phyloP scores from a whole-genome alignment of 1,140 invertebrate species.

The Galendromus occidentalis region DNA sequence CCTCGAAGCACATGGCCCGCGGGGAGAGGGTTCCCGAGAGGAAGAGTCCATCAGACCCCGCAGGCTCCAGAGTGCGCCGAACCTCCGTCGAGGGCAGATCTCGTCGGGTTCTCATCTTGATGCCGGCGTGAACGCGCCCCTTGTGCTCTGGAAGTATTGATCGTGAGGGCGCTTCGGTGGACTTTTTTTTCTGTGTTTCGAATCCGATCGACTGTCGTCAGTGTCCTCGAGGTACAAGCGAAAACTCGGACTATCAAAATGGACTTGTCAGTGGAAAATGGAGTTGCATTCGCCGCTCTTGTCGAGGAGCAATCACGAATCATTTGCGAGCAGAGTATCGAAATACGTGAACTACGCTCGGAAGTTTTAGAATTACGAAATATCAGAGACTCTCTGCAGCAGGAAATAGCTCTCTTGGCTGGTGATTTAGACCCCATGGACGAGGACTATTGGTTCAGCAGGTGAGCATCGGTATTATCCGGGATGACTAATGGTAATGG shows the following conservation, averaged over 20 bases:
- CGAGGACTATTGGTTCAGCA: constrained; percentile 6
- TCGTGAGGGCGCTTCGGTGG: neutral
- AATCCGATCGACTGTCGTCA: neutral
- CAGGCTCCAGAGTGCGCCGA: neutral
- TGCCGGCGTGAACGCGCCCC: neutral
- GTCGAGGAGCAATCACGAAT: constrained; percentile 5
- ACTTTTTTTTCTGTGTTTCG: neutral
- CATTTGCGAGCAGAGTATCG: constrained; percentile 8
- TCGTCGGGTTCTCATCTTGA: neutral
- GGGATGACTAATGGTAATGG: no score
- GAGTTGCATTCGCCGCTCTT: neutral
- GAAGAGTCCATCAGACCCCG: neutral
- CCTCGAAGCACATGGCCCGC: neutral
- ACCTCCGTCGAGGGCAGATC: neutral
- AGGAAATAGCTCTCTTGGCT: neutral
- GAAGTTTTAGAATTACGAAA: neutral
- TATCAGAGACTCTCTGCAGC: constrained; percentile 1
- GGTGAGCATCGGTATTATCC: neutral
- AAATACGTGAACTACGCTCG: neutral
- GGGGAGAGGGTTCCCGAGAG: neutral
- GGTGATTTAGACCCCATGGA: neutral
- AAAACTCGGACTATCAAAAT: neutral
- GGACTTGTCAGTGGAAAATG: neutral
- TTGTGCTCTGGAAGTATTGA: neutral
- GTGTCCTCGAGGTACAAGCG: neutral